phyloP scores from a whole-genome alignment of 2,888 invertebrate species.

The Chirona hameri region DNA sequence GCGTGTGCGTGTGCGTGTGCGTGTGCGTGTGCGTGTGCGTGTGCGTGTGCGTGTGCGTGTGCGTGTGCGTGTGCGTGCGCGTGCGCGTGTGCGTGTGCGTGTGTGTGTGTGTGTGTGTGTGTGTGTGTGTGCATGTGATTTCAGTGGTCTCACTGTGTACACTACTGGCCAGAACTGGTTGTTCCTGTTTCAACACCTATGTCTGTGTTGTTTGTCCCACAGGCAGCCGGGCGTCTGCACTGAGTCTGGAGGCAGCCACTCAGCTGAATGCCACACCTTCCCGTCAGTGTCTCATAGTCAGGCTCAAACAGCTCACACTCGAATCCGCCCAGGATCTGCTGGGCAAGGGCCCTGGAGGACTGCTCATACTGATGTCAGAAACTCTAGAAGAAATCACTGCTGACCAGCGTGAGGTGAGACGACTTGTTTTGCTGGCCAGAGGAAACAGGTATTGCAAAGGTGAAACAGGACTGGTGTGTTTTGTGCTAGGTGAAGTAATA shows the following conservation, averaged over 20 bases:
- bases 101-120: no score
- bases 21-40: no score
- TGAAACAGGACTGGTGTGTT: no score
- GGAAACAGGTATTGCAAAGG: background rate
- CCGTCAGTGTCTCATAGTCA: conserved; percentile 39
- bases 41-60: no score
- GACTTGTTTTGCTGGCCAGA: background rate
- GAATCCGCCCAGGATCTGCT: conserved; percentile 35
- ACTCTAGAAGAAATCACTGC: conserved; percentile 30
- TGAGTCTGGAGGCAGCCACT: conserved; percentile 39
- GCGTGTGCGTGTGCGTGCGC: no score
- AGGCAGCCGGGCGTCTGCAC: conserved; percentile 39
- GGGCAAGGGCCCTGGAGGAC: conserved; percentile 37
- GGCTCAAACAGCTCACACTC: conserved; percentile 38
- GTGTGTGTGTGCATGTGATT: no score
- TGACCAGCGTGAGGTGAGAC: background rate
- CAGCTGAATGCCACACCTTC: conserved; percentile 35
- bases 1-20: no score
- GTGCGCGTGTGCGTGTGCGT: no score
- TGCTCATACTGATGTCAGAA: conserved; percentile 37
- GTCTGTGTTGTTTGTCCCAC: conserved; percentile 13
- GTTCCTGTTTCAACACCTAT: no score
- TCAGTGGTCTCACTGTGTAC: no score
- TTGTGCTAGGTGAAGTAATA: no score
- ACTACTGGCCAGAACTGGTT: no score